These are phyloP conservation scores for Apotomis betuletana DNA, from an alignment of 2,888 invertebrate genomes.

Conservation along the genomic window DNA sequence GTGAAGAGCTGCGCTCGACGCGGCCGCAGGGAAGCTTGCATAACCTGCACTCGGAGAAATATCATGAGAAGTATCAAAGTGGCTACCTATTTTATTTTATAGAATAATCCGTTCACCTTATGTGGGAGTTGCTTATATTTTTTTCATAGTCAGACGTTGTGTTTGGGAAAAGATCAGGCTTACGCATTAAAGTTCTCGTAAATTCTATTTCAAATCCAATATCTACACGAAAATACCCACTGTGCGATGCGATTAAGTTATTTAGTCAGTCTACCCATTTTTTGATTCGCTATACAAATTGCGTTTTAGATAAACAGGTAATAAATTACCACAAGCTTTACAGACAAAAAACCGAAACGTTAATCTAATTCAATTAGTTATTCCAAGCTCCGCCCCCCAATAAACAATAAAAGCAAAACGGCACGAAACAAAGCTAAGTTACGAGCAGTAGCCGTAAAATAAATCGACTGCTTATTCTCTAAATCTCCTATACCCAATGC, in stretches of 20 bases:
- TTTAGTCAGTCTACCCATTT: not conserved
- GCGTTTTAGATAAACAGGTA: conserved; percentile 4
- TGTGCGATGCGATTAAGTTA: not conserved
- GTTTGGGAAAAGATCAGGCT: too few species aligned
- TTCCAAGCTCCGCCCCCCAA: conserved; percentile 12
- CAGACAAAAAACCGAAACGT: conserved; percentile 12
- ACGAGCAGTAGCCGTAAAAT: conserved; percentile 27
- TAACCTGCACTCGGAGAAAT: not conserved
- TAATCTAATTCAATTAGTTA: conserved; percentile 35
- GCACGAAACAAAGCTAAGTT: conserved; percentile 24
- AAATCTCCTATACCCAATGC: conserved; percentile 1
- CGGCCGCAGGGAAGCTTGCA: too few species aligned
- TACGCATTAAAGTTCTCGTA: too few species aligned
- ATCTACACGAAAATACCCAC: too few species aligned
- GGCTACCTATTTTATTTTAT: not conserved
- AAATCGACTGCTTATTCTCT: conserved; percentile 8
- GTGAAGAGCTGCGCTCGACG: too few species aligned
- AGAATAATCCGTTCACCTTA: not conserved
- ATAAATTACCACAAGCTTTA: conserved; percentile 1
- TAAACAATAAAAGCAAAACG: conserved; percentile 17
- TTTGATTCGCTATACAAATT: not conserved
- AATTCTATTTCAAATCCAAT: too few species aligned
- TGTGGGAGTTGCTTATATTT: too few species aligned
- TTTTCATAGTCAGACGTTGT: too few species aligned
- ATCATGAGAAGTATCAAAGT: not conserved